Conservation (phyloP, 2,797 vertebrate species). For the Chaetodon trifasciatus region DNA sequence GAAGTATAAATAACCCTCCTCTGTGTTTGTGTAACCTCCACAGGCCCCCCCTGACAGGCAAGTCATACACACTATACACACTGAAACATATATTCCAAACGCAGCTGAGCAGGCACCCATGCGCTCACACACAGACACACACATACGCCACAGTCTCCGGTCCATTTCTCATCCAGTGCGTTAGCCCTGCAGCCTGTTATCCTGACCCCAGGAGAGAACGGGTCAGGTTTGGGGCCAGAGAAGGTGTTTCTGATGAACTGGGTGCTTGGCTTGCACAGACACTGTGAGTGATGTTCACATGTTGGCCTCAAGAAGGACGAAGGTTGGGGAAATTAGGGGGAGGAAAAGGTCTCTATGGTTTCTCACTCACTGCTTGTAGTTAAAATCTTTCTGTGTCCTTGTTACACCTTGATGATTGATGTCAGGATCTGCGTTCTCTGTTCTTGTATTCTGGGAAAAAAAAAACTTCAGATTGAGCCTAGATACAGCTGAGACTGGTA, state of each 20-base stretch:
- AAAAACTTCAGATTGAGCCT: background rate
- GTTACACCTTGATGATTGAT: constrained; percentile 47
- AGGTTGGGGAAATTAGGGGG: constrained; percentile 61
- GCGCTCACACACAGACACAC: constrained; percentile 50
- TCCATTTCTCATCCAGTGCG: constrained; percentile 80
- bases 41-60: constrained; percentile 84
- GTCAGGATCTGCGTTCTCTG: constrained; percentile 30
- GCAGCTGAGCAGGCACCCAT: constrained; percentile 66
- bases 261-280: constrained; percentile 80
- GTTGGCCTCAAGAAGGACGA: constrained; percentile 67
- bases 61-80: constrained; percentile 86
- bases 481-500: constrained; percentile 3
- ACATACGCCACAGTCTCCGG: constrained; percentile 58
- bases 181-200: constrained; percentile 80
- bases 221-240: constrained; percentile 74
- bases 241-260: constrained; percentile 84
- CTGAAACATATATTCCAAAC: constrained; percentile 77
- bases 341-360: constrained; percentile 50
- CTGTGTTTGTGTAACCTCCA: constrained; percentile 94
- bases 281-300: constrained; percentile 82
- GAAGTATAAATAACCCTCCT: constrained; percentile 94
- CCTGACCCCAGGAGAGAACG: constrained; percentile 78
- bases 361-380: constrained; percentile 45
- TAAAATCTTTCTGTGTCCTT: constrained; percentile 46
- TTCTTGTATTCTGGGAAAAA: background rate